phyloP scores from a whole-genome alignment of 1,140 invertebrate genomes.

The Drosophila teissieri region DNA sequence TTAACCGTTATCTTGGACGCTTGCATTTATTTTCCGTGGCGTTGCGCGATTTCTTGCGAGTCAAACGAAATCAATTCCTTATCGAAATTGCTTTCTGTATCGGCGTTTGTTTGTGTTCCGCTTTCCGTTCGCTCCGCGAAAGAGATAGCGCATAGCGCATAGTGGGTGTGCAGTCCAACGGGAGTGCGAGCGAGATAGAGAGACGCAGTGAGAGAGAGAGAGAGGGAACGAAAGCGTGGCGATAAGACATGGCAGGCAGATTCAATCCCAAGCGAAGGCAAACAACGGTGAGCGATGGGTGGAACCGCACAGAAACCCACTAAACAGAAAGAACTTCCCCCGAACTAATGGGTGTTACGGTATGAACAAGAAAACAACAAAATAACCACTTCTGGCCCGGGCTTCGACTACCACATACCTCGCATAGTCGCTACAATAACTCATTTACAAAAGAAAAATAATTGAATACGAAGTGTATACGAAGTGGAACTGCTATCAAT shows the following conservation, averaged over 20 bases:
- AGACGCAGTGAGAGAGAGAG: not conserved
- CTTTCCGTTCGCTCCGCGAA: slow-evolving; percentile 15
- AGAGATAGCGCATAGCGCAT: slow-evolving; percentile 4
- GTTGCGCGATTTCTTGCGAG: slow-evolving; percentile 24
- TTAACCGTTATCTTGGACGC: slow-evolving; percentile 36
- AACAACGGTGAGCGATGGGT: slow-evolving; percentile 65
- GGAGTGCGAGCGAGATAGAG: not conserved
- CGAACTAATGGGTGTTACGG: slow-evolving; percentile 1
- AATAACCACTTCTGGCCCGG: not conserved
- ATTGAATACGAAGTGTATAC: too few species aligned
- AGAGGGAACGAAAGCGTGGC: slow-evolving; percentile 1
- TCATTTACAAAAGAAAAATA: too few species aligned
- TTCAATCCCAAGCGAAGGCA: slow-evolving; percentile 55
- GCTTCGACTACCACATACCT: not conserved
- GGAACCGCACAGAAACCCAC: slow-evolving; percentile 6
- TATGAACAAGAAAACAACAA: not conserved
- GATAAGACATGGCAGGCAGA: slow-evolving; percentile 71
- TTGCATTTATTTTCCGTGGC: slow-evolving; percentile 20
- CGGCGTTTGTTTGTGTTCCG: slow-evolving; percentile 10
- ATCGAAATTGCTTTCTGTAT: slow-evolving; percentile 26
- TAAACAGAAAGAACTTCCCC: not conserved
- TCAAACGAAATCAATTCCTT: slow-evolving; percentile 42
- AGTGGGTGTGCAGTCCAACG: not conserved
- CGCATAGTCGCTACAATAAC: too few species aligned
- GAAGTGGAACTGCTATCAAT: too few species aligned